Evolutionary conservation across 2,888 invertebrate species (phyloP).

Genomic region (Andrena trimmerana): DNA sequence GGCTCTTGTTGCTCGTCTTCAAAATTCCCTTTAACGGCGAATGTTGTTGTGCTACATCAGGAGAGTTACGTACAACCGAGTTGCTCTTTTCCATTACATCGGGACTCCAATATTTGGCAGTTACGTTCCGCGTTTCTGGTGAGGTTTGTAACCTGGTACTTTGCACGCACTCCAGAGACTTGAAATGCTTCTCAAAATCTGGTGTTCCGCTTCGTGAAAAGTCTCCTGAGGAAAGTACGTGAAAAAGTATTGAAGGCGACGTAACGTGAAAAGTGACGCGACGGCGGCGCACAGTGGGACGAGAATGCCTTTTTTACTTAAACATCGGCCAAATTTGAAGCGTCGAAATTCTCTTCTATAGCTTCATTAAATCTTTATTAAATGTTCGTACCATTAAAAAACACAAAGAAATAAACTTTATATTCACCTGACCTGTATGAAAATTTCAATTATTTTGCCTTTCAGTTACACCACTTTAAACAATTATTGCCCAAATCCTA

Average conservation of each 20-base stretch:
- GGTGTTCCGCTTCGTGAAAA: slow-evolving; percentile 80
- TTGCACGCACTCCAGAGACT: slow-evolving; percentile 73
- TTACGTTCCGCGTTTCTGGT: slow-evolving; percentile 15
- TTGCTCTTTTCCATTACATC: slow-evolving; percentile 5
- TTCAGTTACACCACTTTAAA: no score
- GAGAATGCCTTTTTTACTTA: no score
- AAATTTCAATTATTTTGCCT: no score
- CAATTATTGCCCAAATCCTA: no score
- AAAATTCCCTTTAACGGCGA: slow-evolving; percentile 61
- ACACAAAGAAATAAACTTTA: no score
- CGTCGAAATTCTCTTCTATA: no score
- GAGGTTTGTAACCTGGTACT: slow-evolving; percentile 7
- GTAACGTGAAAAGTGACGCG: not conserved
- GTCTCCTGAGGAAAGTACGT: slow-evolving; percentile 69
- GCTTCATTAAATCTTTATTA: no score
- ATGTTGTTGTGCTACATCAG: slow-evolving; percentile 22
- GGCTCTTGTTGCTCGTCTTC: slow-evolving; percentile 25
- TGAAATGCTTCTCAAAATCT: slow-evolving; percentile 82
- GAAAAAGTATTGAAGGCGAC: not conserved
- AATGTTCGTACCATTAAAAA: no score
- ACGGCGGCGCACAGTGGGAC: no score
- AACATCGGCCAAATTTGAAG: no score
- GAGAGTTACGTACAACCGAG: not conserved
- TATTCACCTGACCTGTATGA: no score
- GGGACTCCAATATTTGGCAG: not conserved